Evolutionary conservation across 2,797 vertebrate genomes (phyloP), one percentile per base, ranked within the genome.

Genomic region (Ctenosaura bakeri): DNA sequence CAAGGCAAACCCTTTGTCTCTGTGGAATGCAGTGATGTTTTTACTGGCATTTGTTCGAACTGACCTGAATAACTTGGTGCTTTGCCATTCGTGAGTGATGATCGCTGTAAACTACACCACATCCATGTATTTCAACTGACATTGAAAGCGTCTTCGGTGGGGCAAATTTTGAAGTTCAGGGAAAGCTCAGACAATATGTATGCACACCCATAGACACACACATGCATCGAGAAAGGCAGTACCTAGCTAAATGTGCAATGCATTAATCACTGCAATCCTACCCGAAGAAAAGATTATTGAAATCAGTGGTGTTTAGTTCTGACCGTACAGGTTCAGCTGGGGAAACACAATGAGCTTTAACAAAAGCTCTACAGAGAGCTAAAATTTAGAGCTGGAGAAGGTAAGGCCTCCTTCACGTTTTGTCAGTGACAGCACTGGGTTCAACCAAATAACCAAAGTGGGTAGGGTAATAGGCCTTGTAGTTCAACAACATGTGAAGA

Each of bases 11-110:
- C 29, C 59, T 77, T 77, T 52, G 59, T 90, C 59, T 77, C 38
- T 78, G 24, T n/a, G 46, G 82, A 64, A 16, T 69, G 4, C 78
- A 73, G 20, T 77, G 1, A 85, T 85, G 89, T 88, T 71, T 82
- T 90, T 78, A 89, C 64, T 90, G 85, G 86, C 82, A 71, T n/a
- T 71, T 54, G 83, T 74, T 46, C 1, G 46, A 87, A 54, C 29
- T 69, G 64, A 54, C 73, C 56, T 71, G 89, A 91, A 83, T 35
- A 66, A 42, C 42, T 76, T 66, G n/a, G 76, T 89, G 64, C 78
- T 90, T 91, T 88, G 62, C 85, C 79, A 38, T 81, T 93, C 59
- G 20, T 79, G 56, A 89, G 79, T 73, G 80, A 87, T 64, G 74
- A 86, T 86, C 42, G 24, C 2, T 81, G 42, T 78, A 78, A 78